Base-by-base conservation (phyloP, 2,113 vertebrate species). In the Proterorhinus semilunaris region DNA sequence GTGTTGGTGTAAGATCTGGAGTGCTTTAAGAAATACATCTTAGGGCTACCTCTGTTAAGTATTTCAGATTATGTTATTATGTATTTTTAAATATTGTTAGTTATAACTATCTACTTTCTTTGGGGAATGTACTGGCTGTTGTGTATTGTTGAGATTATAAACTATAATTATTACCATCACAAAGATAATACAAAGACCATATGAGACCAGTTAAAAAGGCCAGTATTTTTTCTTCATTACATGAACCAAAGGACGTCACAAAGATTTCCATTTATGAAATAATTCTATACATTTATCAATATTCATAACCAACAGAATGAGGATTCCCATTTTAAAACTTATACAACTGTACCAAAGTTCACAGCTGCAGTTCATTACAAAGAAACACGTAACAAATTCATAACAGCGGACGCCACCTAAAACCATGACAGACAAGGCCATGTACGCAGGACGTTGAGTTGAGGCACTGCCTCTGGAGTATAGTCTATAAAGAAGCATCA, bases 281-380 rank as follows among this genome's bases (percentile, higher is more conserved):
- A 82, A 85, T 78, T 67, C 43, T 61, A 77, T 78, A 80, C 52
- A 78, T 78, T 79, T 73, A 66, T 80, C 74, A 77, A 86, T 72
- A 72, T 78, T 79, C 85, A 88, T 69, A 87, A 75, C 81, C 75
- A 75, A 86, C 80, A 75, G 88, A 88, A 86, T 87, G 90, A 93
- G 91, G 93, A 87, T 84, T 93, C 92, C 83, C 67, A 75, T 85
- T 83, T 82, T 94, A 91, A 42, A 94, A 95, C 93, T 94, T 92
- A 95, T 92, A 96, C 95, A 96, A 96, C 93, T 96, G 95, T 95
- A 96, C 94, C 95, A 93, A 92, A 94, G 95, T 93, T 96, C 96
- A 97, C 96, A 97, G 95, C 95, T 95, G 96, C 90, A 93, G 94
- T 94, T 93, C 93, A 93, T 94, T 88, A 93, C 93, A 93, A 94